phyloP scores from a whole-genome alignment of 1,140 invertebrate species.

The Trichonephila clavata region DNA sequence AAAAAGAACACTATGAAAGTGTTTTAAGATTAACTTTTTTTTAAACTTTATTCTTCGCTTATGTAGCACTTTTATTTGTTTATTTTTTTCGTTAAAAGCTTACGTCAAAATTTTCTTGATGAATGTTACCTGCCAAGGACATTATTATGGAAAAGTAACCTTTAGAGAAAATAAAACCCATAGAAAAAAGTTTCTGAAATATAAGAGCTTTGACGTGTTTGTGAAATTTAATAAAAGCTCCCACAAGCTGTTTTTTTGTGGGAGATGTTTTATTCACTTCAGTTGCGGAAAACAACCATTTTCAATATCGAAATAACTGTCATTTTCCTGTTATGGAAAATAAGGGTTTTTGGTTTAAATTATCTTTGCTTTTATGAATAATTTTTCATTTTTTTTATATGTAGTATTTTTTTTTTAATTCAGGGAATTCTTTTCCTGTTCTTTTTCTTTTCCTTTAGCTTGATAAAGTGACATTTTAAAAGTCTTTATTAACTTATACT shows the following conservation, averaged over 20 bases:
- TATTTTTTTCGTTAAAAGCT: not conserved
- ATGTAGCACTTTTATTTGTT: not conserved
- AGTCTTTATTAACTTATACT: not conserved
- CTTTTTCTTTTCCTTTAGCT: too few species aligned
- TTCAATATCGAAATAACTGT: not conserved
- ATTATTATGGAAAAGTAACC: constrained; percentile 6
- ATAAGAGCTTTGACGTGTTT: constrained; percentile 32
- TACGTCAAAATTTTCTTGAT: not conserved
- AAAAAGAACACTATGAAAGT: not conserved
- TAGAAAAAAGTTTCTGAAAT: not conserved
- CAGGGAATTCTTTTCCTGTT: not conserved
- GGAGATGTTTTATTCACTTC: not conserved
- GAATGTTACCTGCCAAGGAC: not conserved
- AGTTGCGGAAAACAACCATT: not conserved
- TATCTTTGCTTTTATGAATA: not conserved
- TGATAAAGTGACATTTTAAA: not conserved
- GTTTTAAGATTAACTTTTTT: not conserved
- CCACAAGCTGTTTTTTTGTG: not conserved
- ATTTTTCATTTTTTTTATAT: not conserved
- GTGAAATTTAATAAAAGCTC: constrained; percentile 42
- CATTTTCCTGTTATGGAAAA: not conserved
- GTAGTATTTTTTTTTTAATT: not conserved
- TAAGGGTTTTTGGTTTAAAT: not conserved
- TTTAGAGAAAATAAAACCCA: not conserved
- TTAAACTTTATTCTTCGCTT: not conserved